Conservation (phyloP, 1,140 invertebrate species). For the Eulimnadia texana region DNA sequence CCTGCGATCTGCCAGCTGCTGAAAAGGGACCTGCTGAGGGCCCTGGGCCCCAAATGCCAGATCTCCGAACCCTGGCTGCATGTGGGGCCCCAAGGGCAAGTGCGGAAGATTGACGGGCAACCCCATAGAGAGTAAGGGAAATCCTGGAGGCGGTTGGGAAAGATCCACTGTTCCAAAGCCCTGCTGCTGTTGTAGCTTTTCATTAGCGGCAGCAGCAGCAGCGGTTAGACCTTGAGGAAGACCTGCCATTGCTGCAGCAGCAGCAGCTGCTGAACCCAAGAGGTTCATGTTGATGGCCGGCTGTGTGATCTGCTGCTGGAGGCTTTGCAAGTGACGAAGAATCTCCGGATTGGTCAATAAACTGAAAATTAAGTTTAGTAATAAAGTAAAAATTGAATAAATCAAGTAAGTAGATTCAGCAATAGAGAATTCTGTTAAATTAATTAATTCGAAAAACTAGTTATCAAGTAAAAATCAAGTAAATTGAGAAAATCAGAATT, state of each 20-base stretch:
- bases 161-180: conserved; percentile 30
- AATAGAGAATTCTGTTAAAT: background rate
- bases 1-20: too few species aligned
- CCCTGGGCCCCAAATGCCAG: background rate
- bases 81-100: background rate
- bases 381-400: background rate
- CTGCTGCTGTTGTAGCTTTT: conserved; percentile 40
- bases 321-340: conserved; percentile 48
- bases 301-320: conserved; percentile 35
- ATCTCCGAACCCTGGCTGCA: background rate
- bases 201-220: background rate
- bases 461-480: too few species aligned
- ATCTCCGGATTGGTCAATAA: conserved; percentile 57
- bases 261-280: conserved; percentile 24
- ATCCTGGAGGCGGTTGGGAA: conserved; percentile 40
- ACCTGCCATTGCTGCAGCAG: conserved; percentile 31
- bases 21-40: background rate
- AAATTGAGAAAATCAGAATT: too few species aligned
- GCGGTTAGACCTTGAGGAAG: conserved; percentile 40
- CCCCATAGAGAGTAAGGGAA: conserved; percentile 26
- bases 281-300: conserved; percentile 9
- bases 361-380: conserved; percentile 22
- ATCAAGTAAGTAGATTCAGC: background rate
- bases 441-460: background rate
- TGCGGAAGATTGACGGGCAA: too few species aligned